Evolutionary conservation across 2,113 vertebrate genomes (phyloP).

Genomic region (Chamaetylas fuelleborni): DNA sequence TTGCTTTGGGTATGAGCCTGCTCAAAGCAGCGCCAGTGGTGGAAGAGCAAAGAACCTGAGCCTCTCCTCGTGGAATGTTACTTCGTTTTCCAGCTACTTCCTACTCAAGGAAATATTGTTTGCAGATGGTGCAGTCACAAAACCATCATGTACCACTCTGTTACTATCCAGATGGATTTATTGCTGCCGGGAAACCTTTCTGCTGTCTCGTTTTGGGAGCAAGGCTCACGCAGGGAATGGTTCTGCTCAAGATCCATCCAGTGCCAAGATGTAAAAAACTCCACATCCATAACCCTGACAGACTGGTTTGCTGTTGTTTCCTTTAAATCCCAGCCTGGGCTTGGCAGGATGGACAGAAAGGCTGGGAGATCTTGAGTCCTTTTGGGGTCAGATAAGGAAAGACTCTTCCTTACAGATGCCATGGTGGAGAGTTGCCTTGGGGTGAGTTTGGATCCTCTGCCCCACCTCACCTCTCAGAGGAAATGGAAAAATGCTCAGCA

Average conservation of each 20-base stretch:
- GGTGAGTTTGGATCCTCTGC: neutral
- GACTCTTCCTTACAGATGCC: neutral
- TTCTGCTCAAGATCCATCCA: neutral
- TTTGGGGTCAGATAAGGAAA: neutral
- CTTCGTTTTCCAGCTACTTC: neutral
- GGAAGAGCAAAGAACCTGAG: neutral
- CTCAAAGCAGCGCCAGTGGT: neutral
- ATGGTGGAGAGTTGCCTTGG: neutral
- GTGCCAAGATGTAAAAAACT: neutral
- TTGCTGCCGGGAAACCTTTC: neutral
- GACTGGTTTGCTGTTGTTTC: neutral
- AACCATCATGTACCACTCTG: fast-evolving
- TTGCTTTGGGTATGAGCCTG: neutral
- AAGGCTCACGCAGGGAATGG: neutral
- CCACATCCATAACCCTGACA: neutral
- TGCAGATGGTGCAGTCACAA: neutral
- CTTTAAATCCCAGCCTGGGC: neutral
- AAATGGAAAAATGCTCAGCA: neutral
- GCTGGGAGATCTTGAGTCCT: neutral
- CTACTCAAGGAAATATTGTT: neutral
- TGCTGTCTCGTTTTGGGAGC: neutral
- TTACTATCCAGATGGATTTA: neutral
- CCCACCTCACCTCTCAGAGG: neutral
- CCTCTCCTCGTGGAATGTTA: neutral
- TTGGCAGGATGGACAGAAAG: neutral